phyloP scores from a whole-genome alignment of 2,888 invertebrate genomes.

The Noctuana brunneofusca region DNA sequence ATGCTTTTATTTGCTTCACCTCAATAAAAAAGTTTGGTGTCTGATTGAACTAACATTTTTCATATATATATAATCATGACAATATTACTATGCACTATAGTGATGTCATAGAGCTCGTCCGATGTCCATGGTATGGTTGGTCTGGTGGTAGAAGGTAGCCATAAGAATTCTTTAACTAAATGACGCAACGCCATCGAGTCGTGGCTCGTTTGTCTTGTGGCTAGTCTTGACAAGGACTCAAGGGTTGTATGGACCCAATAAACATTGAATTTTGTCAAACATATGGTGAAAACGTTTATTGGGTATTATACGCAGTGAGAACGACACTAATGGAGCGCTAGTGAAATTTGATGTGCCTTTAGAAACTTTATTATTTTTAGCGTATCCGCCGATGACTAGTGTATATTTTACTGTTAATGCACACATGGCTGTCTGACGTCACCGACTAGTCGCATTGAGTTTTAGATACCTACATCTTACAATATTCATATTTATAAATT shows the following conservation, averaged over 20 bases:
- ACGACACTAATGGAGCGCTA: slow-evolving; percentile 29
- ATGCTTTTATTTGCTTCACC: neutral
- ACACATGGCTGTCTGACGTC: slow-evolving; percentile 61
- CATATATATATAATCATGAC: no score
- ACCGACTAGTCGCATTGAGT: slow-evolving; percentile 21
- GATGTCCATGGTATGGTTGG: no score
- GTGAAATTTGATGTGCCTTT: slow-evolving; percentile 37
- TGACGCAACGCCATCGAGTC: no score
- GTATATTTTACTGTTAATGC: slow-evolving; percentile 36
- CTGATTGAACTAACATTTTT: no score
- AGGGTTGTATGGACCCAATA: slow-evolving; percentile 4
- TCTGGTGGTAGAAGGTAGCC: no score
- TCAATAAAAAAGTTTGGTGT: no score
- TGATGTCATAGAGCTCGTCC: no score
- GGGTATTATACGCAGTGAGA: slow-evolving; percentile 11
- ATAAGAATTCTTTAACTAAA: no score
- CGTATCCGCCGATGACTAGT: slow-evolving; percentile 47
- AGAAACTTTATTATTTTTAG: slow-evolving; percentile 56
- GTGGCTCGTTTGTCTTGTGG: no score
- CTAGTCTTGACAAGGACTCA: no score
- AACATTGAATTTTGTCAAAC: slow-evolving; percentile 8
- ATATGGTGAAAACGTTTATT: slow-evolving; percentile 14
- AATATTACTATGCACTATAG: no score
- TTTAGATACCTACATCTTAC: neutral
- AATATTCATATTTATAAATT: neutral